Conservation (phyloP, 2,888 invertebrate species). For the Mesodorylaimus sp. region DNA sequence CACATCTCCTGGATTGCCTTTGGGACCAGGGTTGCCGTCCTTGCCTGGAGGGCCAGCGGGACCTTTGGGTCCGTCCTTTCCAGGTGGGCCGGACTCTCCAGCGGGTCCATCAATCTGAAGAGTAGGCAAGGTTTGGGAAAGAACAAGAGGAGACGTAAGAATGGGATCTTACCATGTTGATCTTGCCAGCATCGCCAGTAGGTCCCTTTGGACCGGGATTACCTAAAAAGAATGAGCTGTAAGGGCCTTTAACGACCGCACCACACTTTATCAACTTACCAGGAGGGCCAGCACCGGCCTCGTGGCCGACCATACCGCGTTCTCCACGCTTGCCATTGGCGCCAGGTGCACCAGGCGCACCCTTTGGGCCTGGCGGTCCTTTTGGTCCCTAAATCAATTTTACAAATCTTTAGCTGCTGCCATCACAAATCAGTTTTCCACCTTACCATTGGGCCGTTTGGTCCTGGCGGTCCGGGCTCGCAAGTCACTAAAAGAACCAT, state of each 20-base stretch:
- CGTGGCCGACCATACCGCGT: constrained; percentile 43
- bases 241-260: too few species aligned
- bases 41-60: not conserved
- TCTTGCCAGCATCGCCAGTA: constrained; percentile 41
- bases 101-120: not conserved
- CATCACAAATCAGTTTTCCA: too few species aligned
- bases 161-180: too few species aligned
- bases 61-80: not conserved
- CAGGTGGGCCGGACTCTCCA: too few species aligned
- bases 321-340: constrained; percentile 40
- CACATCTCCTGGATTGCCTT: not conserved
- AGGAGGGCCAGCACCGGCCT: constrained; percentile 45
- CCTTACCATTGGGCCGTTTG: not conserved
- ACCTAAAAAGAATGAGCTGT: too few species aligned
- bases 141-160: too few species aligned
- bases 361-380: constrained; percentile 36
- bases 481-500: too few species aligned
- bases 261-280: too few species aligned
- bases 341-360: not conserved
- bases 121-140: too few species aligned
- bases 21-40: not conserved
- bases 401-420: too few species aligned
- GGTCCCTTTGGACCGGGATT: constrained; percentile 52
- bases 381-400: too few species aligned
- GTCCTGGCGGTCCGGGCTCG: not conserved